Evolutionary conservation across 2,888 invertebrate genomes (phyloP), one percentile per base, ranked within the genome.

Genomic region (Pseudococcus viburni): DNA sequence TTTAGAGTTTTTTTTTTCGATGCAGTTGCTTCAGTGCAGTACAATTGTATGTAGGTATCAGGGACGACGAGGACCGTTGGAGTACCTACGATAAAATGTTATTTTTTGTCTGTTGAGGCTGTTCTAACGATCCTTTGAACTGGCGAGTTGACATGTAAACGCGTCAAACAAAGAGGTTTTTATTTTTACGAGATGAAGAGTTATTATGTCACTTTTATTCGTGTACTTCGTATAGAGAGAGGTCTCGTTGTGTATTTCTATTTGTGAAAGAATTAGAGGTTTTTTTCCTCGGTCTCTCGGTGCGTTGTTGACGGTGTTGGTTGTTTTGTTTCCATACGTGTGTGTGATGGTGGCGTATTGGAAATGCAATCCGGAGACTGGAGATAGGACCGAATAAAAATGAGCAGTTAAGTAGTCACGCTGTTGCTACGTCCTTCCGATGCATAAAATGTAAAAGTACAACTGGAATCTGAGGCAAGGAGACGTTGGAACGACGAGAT

Each of bases 181-280:
- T 83, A 33, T 83, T 33, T 80, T 83, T 87, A 73, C 77, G 83
- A 64, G 64, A 80, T 88, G 88, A 88, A 88, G 83, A 80, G 88
- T 88, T 83, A 88, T 88, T 80, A 88, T 88, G 80, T 80, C 80
- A 48, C 64, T 73, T 87, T 85, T 59, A 55, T 85, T 85, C 80
- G 80, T 42, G 42, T 83, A 46, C 26, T 77, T 15, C 7, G 77
- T 73, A 73, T 83, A 83, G 12, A 46, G 12, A 46, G 80, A 83
- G 80, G 46, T 33, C 17, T 73, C 33, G 64, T 64, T 22, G 64
- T 64, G 26, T 64, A 22, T 64, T 22, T 73, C 73, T 73, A 33
- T 73, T 33, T 33, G 26, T 73, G 73, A 83, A 83, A 83, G 80
- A 83, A 83, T 83, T 19, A 19, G 42, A 77, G 77, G 39, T 80